Conservation (phyloP, 2,888 invertebrate species). For the Cybosia mesomella region DNA sequence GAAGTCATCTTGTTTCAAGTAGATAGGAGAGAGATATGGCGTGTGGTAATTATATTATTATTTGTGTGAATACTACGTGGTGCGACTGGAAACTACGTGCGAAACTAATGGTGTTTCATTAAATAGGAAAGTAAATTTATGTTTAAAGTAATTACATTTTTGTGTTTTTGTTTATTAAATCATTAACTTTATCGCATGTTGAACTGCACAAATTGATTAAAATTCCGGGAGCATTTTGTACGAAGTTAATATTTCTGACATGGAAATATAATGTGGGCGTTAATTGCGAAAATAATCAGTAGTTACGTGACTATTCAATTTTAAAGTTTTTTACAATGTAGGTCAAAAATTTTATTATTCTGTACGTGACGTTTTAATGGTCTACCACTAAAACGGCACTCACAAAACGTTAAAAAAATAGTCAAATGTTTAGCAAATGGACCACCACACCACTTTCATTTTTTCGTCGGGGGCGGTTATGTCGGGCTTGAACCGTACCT, state of each 20-base stretch:
- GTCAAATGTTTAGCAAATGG: too few species aligned
- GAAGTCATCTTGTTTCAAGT: neutral
- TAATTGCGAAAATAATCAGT: neutral
- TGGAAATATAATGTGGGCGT: neutral
- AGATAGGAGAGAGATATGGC: neutral
- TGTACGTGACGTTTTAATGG: too few species aligned
- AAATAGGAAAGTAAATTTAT: neutral
- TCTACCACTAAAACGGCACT: too few species aligned
- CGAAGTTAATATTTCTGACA: neutral
- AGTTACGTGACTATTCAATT: neutral
- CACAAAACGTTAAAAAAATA: too few species aligned
- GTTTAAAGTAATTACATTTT: constrained; percentile 1
- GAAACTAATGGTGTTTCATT: constrained; percentile 6
- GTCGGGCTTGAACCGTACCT: too few species aligned
- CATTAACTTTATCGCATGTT: constrained; percentile 10
- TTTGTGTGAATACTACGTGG: neutral
- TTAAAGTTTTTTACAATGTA: too few species aligned
- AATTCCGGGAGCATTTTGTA: too few species aligned
- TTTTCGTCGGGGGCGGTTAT: too few species aligned
- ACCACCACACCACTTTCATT: too few species aligned
- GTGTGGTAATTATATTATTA: neutral
- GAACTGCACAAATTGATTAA: neutral
- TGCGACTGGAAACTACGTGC: neutral
- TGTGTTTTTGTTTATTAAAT: constrained; percentile 8
- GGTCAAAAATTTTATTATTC: too few species aligned